Base-by-base conservation (phyloP, 2,888 invertebrate genomes). In the Geotrupes spiniger region DNA sequence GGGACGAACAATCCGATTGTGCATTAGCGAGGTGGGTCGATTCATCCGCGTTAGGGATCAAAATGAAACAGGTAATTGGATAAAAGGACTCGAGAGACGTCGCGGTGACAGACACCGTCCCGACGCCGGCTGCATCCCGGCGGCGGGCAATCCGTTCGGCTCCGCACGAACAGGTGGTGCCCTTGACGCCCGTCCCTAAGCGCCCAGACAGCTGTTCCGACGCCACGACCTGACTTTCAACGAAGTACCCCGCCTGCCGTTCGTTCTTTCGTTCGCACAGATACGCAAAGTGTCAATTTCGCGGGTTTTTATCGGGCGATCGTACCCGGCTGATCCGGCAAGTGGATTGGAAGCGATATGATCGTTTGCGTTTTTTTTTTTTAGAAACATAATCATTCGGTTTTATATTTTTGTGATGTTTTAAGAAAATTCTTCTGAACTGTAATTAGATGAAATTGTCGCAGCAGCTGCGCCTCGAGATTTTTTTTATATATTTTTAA, bases 151-250 rank as follows among this genome's bases (percentile, higher is more conserved):
- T 56, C 54, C 59, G 54, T 57, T 57, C 51, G 42, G 61, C 62
- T 62, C 57, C 62, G 60, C 60, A 63, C 65, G 64, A 66, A 65
- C 66, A 66, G 66, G 66, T 66, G 65, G 66, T 64, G 64, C 62
- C 65, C 63, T 64, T 65, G 65, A 61, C 65, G 61, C 56, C 59
- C 49, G 45, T 43, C 45, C 51, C 52, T 53, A 53, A 55, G 59
- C 53, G 56, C 62, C n/a, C 58, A 61, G 60, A 63, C 66, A 66
- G 66, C 65, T 66, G 65, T 63, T 64, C 55, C 52, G 56, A 52
- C 57, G 53, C 51, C 55, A 48, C 52, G 53, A 55, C 43, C 51
- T 49, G 17, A 16, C 12, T 25, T 11, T 45, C 52, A 49, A 36
- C 43, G 49, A 49, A 43, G 44, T n/a, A n/a, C n/a, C n/a, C n/a